phyloP scores from a whole-genome alignment of 2,797 vertebrate genomes.

The Halcyon badia region DNA sequence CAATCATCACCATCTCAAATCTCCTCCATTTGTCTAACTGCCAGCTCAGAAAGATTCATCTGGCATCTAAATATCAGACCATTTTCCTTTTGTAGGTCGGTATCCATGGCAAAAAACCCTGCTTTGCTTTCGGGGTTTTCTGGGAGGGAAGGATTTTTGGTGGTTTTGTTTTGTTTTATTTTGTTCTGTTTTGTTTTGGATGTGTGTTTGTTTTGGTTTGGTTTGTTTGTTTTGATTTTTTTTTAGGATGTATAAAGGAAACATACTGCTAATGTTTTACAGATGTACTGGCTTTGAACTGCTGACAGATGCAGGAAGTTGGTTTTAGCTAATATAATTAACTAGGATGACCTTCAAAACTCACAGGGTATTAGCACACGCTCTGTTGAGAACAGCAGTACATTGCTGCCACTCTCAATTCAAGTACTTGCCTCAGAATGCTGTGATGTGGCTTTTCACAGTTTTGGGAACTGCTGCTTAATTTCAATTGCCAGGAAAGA shows the following conservation, averaged over 20 bases:
- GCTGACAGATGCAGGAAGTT: neutral
- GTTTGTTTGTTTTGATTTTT: neutral
- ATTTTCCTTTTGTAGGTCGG: neutral
- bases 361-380: neutral
- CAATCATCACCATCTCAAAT: neutral
- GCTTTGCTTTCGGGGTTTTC: neutral
- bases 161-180: no score
- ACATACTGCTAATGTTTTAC: neutral
- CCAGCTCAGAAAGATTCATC: neutral
- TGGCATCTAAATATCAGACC: neutral
- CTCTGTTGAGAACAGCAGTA: neutral
- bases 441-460: neutral
- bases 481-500: neutral
- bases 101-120: neutral
- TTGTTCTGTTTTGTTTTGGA: no score
- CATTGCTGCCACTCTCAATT: neutral
- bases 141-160: neutral
- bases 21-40: neutral
- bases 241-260: neutral
- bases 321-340: neutral
- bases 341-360: neutral
- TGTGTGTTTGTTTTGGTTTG: no score
- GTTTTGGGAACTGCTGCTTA: neutral
- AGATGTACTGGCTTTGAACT: neutral
- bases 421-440: neutral